phyloP scores from a whole-genome alignment of 1,140 invertebrate species.

The Globodera rostochiensis region DNA sequence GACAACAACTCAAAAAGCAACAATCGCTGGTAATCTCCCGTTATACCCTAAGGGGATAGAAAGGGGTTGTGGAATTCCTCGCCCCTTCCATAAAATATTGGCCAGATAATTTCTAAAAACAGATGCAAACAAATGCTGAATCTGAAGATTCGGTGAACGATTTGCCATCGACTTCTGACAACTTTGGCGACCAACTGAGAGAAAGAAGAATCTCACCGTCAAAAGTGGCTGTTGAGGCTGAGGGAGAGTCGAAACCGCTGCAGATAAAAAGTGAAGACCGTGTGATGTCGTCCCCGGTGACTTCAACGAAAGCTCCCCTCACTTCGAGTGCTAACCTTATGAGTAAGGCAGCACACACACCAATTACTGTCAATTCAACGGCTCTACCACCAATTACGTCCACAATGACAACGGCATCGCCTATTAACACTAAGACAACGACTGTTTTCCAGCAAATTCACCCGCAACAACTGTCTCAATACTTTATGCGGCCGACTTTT shows the following conservation, averaged over 20 bases:
- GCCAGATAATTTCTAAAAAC: background rate
- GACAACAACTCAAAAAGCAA: conserved; percentile 4
- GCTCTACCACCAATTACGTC: background rate
- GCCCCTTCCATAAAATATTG: background rate
- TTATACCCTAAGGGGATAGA: too few species aligned
- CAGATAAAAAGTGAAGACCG: background rate
- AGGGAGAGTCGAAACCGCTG: background rate
- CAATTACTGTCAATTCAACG: background rate
- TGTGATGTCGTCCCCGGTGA: background rate
- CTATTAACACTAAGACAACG: background rate
- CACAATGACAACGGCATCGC: conserved; percentile 1
- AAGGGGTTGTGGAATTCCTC: too few species aligned
- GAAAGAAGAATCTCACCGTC: background rate
- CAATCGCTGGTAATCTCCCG: background rate
- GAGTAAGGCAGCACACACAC: background rate
- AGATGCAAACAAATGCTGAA: background rate
- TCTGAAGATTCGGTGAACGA: background rate
- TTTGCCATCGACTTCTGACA: background rate
- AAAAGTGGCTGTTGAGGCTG: background rate
- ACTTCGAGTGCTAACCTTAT: too few species aligned
- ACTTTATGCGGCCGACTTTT: conserved; percentile 7
- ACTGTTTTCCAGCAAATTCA: conserved; percentile 26
- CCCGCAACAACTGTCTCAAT: conserved; percentile 28
- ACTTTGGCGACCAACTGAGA: background rate
- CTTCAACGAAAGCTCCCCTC: background rate